Percentiles rank a stretch among this genome's conserved stretches.
These are phyloP conservation scores for Polydrusus pterygomalis DNA, from an alignment of 2,888 invertebrate genomes.

Conservation along the genomic window DNA sequence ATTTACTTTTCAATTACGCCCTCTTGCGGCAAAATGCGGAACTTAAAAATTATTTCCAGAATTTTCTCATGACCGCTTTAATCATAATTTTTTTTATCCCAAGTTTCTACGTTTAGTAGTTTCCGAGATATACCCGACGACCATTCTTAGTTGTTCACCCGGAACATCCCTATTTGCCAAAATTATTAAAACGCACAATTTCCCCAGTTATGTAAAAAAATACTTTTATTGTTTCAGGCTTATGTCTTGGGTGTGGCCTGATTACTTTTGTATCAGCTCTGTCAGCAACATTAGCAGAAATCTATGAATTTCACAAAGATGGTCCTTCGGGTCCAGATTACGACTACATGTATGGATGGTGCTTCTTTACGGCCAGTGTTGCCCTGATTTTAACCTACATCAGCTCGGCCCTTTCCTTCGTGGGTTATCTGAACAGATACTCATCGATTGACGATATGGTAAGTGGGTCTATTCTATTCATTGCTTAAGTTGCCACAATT, in stretches of 20 bases:
- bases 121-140: too few relatives aligned
- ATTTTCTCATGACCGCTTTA: too few relatives aligned
- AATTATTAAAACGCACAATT: neutral
- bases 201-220: too few relatives aligned
- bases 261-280: slow-evolving; percentile 78
- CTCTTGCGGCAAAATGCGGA: too few relatives aligned
- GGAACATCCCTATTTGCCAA: too few relatives aligned
- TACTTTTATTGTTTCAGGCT: slow-evolving; percentile 72
- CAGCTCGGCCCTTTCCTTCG: slow-evolving; percentile 76
- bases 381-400: slow-evolving; percentile 77
- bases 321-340: slow-evolving; percentile 66
- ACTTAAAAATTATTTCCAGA: too few relatives aligned
- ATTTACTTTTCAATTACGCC: too few relatives aligned
- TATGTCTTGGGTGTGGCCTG: slow-evolving; percentile 77
- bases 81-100: too few relatives aligned
- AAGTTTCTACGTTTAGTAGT: too few relatives aligned
- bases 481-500: too few relatives aligned
- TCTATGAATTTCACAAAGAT: slow-evolving; percentile 70
- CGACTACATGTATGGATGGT: slow-evolving; percentile 78
- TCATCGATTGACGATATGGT: slow-evolving; percentile 79
- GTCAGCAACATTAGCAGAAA: slow-evolving; percentile 76
- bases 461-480: slow-evolving; percentile 52
- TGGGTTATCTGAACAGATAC: slow-evolving; percentile 77
- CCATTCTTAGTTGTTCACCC: too few relatives aligned
- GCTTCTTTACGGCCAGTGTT: slow-evolving; percentile 77